phyloP scores from a whole-genome alignment of 1,140 invertebrate genomes.

The Glomeris maerens region DNA sequence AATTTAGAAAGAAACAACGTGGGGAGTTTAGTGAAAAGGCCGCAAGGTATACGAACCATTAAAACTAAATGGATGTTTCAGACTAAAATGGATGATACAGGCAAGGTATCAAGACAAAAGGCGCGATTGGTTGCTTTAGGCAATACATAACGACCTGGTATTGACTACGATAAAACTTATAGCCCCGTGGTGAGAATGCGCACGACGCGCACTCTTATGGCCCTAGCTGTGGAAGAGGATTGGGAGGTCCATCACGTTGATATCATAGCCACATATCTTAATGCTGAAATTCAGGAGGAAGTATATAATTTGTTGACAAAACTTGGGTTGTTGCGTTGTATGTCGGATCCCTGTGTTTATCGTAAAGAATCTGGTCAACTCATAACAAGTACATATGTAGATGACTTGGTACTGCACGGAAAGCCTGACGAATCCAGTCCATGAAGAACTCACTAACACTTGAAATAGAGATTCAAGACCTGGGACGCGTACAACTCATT shows the following conservation, averaged over 20 bases:
- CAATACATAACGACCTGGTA: not conserved
- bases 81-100: not conserved
- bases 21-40: not conserved
- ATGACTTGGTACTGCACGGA: too few relatives aligned
- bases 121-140: not conserved
- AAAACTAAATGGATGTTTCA: not conserved
- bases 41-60: not conserved
- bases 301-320: too few relatives aligned
- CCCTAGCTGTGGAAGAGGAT: not conserved
- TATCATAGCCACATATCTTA: not conserved
- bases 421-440: too few relatives aligned
- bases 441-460: too few relatives aligned
- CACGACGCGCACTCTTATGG: not conserved
- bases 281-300: not conserved
- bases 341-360: too few relatives aligned
- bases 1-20: not conserved
- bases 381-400: too few relatives aligned
- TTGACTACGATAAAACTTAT: not conserved
- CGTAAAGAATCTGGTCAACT: too few relatives aligned
- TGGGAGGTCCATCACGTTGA: not conserved
- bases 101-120: not conserved
- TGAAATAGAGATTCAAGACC: too few relatives aligned
- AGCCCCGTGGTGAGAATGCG: not conserved
- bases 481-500: too few relatives aligned
- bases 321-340: too few relatives aligned